Evolutionary conservation across 1,140 invertebrate species (phyloP), one percentile per base, ranked within the genome.

Genomic region (Dinoponera quadriceps): DNA sequence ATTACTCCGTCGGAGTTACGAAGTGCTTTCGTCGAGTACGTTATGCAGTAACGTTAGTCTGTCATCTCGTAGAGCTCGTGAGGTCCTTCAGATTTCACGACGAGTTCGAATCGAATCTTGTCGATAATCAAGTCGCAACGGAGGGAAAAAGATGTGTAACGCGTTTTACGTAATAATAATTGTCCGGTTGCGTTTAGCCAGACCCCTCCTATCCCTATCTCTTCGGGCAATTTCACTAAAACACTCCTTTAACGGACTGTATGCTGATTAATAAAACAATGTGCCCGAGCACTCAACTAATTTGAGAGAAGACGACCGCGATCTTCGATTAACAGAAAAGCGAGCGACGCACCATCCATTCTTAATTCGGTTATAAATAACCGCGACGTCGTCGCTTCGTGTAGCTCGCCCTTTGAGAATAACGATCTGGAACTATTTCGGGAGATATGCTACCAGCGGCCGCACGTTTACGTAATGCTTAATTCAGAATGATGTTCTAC

Each of bases 341-440:
- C 33, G 51, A 78, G 33, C 49, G 20, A 65, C 20, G 49, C 51
- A 57, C 18, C n/a, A 69, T 54, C 62, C 51, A 69, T 80, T 14
- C 60, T 69, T 80, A 69, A 80, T 80, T 71, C 51, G 51, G 18
- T 48, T 78, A 78, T 78, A 68, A 78, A 68, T 78, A 78, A 78
- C 55, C 29, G 54, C 51, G 49, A 44, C 63, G 49, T 68, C 75
- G 44, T 44, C 57, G 75, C 33, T 57, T 27, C 51, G 65, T 20
- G 29, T 51, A 55, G 65, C 48, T 66, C 25, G 29, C 9, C 13
- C 51, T 48, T 25, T 13, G 33, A 33, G 65, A 25, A 48, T 80
- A 80, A 80, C 51, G 54, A 57, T 72, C 11, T 62, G 49, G 33
- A 62, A 62, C 62, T 82, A 77, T 75, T 82, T 4, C 9, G 44